Percentiles rank a stretch among this genome's conserved stretches.
phyloP scores from a whole-genome alignment of 2,113 vertebrate species.

The Erythrocercus mccallii region DNA sequence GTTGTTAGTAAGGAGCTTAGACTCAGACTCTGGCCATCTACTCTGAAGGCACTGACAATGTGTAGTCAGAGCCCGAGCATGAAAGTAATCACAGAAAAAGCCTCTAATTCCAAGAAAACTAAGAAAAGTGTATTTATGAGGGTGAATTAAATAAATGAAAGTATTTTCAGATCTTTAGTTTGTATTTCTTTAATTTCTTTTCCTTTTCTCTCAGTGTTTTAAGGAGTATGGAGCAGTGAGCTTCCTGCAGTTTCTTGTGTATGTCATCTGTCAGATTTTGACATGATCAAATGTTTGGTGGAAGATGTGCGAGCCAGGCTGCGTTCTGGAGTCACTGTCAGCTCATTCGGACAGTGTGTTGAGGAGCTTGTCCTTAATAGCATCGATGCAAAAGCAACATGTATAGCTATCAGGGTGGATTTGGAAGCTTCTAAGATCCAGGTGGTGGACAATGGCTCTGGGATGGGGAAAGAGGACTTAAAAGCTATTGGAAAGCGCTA shows the following conservation, averaged over 20 bases:
- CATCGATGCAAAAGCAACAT: conserved; percentile 89
- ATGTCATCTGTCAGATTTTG: neutral
- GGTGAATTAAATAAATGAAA: neutral
- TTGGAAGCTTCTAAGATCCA: conserved; percentile 90
- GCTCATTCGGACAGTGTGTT: conserved; percentile 86
- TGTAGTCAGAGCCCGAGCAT: neutral
- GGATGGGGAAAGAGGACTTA: conserved; percentile 82
- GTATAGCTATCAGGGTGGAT: conserved; percentile 87
- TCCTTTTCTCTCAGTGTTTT: neutral
- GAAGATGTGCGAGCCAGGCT: conserved; percentile 82
- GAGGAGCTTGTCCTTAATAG: conserved; percentile 94
- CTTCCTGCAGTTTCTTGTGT: neutral
- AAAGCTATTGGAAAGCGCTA: conserved; percentile 81
- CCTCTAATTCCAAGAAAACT: neutral
- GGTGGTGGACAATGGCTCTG: conserved; percentile 90
- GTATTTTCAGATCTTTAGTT: neutral
- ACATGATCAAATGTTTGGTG: conserved; percentile 86
- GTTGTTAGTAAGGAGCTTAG: neutral
- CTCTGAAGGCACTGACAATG: neutral
- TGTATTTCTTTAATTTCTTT: neutral
- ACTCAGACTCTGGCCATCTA: neutral
- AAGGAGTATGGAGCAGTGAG: neutral
- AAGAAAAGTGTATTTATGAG: neutral
- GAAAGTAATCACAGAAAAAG: neutral
- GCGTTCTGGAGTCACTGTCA: conserved; percentile 86